These are phyloP conservation scores for Aldabrachelys gigantea DNA, from an alignment of 2,113 vertebrate genomes.

Conservation along the genomic window DNA sequence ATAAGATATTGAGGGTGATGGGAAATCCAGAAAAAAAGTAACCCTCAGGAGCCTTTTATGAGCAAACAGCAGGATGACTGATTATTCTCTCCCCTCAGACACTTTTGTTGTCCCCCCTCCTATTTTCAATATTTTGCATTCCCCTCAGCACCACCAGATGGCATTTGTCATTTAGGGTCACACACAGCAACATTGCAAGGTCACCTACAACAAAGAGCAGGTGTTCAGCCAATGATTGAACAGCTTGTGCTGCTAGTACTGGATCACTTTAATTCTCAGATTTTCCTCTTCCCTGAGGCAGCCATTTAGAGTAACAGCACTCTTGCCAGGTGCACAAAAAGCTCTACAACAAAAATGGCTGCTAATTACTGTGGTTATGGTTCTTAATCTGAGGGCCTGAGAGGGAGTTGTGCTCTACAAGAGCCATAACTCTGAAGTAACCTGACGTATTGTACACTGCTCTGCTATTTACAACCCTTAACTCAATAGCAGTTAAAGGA, in stretches of 20 bases:
- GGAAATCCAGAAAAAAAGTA: not conserved
- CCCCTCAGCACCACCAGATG: not conserved
- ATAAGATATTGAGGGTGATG: not conserved
- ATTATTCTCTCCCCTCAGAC: not conserved
- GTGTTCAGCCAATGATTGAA: constrained; percentile 13
- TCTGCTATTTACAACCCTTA: not conserved
- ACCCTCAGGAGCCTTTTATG: fast-evolving
- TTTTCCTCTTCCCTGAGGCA: constrained; percentile 37
- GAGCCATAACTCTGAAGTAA: fast-evolving
- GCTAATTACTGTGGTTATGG: constrained; percentile 29
- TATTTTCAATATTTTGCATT: not conserved
- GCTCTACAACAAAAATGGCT: constrained; percentile 21
- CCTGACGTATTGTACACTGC: fast-evolving
- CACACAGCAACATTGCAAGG: not conserved
- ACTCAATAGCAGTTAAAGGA: not conserved
- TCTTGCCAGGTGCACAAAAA: constrained; percentile 39
- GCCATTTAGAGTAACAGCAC: constrained; percentile 23
- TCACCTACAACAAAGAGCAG: not conserved
- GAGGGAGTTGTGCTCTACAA: not conserved
- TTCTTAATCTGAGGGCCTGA: not conserved
- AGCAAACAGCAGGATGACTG: not conserved
- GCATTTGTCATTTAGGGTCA: not conserved
- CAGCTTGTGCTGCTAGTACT: constrained; percentile 49
- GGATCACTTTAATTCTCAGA: constrained; percentile 53
- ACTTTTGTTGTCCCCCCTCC: not conserved